Conservation (phyloP, 2,113 vertebrate genomes). For the Phyllostomus discolor region DNA sequence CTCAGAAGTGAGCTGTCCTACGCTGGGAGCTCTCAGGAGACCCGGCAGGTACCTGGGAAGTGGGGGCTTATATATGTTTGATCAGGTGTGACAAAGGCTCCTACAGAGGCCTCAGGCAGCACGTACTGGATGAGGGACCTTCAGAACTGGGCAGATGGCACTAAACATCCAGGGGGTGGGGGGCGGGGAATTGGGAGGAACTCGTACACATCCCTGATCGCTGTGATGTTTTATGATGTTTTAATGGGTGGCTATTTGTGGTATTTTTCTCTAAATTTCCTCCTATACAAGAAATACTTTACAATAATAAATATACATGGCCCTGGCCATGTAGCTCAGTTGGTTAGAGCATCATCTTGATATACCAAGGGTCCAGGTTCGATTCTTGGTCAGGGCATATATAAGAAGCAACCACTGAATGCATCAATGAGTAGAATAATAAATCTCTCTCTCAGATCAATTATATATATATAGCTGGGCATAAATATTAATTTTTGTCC, state of each 20-base stretch:
- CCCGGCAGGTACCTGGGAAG: background rate
- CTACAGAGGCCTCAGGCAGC: background rate
- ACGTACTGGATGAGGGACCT: fast-evolving
- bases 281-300: background rate
- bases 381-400: too few species aligned
- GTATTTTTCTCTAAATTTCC: background rate
- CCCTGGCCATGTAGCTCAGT: too few species aligned
- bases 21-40: background rate
- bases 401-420: too few species aligned
- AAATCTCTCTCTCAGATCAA: too few species aligned
- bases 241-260: background rate
- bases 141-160: background rate
- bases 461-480: background rate
- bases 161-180: background rate
- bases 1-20: background rate
- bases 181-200: fast-evolving
- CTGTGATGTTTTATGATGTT: background rate
- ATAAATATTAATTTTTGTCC: too few species aligned
- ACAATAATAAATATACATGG: background rate
- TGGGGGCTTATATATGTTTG: background rate
- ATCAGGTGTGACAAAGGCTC: background rate
- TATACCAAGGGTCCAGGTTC: too few species aligned
- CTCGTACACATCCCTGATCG: fast-evolving
- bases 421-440: too few species aligned
- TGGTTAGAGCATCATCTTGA: too few species aligned